A percentile compares a stretch with the other conserved stretches of the same genome.
Evolutionary conservation across 2,888 invertebrate genomes (phyloP).

Genomic region (Sinotaia quadrata): DNA sequence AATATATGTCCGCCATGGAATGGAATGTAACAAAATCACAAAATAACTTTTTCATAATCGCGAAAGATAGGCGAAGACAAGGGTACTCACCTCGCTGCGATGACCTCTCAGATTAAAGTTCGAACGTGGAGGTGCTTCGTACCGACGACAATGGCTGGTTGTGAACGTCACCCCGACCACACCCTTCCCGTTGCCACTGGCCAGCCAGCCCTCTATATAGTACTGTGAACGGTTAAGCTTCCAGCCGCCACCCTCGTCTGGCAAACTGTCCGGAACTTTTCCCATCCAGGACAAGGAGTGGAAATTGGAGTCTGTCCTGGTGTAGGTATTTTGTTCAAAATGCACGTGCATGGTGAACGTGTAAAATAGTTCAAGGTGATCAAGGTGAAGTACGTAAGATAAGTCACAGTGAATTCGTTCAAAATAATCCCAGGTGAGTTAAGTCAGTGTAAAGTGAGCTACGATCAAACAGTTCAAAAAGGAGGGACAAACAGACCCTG

Average conservation of each 20-base stretch:
- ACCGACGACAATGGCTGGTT: conserved; percentile 90
- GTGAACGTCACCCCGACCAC: conserved; percentile 97
- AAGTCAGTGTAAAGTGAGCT: not conserved
- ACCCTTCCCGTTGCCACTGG: conserved; percentile 91
- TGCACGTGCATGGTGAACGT: conserved; percentile 88
- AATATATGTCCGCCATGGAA: too few species aligned
- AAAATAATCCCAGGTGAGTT: not conserved
- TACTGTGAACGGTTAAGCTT: conserved; percentile 94
- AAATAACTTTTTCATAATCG: too few species aligned
- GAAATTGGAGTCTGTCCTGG: conserved; percentile 95
- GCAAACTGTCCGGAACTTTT: conserved; percentile 94
- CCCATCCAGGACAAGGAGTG: conserved; percentile 98
- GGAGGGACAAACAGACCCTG: too few species aligned
- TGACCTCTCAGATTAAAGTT: conserved; percentile 98
- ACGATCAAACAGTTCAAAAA: too few species aligned
- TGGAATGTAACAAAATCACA: too few species aligned
- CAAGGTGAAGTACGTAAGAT: too few species aligned
- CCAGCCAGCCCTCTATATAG: conserved; percentile 98
- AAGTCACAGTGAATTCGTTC: too few species aligned
- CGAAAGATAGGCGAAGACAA: too few species aligned
- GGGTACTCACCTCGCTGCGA: conserved; percentile 85
- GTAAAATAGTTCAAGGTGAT: too few species aligned
- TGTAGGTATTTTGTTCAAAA: conserved; percentile 93
- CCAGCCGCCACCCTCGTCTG: conserved; percentile 88
- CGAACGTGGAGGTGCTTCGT: conserved; percentile 84